phyloP scores from a whole-genome alignment of 2,113 vertebrate genomes.

The Heloderma charlesbogerti region DNA sequence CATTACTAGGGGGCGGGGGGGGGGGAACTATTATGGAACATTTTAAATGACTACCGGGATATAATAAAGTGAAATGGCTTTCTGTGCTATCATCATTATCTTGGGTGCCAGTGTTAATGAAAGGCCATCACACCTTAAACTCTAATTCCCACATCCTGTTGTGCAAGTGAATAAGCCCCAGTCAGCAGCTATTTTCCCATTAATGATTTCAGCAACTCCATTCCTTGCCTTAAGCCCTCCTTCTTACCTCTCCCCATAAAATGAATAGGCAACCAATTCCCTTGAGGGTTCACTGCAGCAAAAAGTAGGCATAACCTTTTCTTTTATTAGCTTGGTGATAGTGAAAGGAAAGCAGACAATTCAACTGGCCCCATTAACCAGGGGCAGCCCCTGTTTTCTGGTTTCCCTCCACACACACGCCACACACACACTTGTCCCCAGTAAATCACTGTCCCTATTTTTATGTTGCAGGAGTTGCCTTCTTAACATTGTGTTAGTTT shows the following conservation, averaged over 20 bases:
- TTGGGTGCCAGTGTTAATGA: slow-evolving; percentile 73
- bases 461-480: not conserved
- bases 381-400: not conserved
- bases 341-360: not conserved
- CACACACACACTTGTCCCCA: not conserved
- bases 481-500: not conserved
- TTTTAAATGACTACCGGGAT: slow-evolving; percentile 70
- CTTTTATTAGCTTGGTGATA: not conserved
- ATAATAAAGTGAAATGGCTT: slow-evolving; percentile 69
- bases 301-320: not conserved
- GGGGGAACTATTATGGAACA: slow-evolving; percentile 69
- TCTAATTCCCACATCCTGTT: slow-evolving; percentile 54
- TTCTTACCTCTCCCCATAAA: not conserved
- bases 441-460: not conserved
- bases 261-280: not conserved
- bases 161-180: slow-evolving; percentile 40
- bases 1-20: slow-evolving; percentile 45
- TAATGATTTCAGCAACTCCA: slow-evolving; percentile 53
- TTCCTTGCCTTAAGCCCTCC: slow-evolving; percentile 34
- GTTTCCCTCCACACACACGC: too few relatives aligned
- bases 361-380: not conserved
- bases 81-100: slow-evolving; percentile 62
- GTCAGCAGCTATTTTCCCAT: slow-evolving; percentile 60
- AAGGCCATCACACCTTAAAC: slow-evolving; percentile 65
- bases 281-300: not conserved